Conservation (phyloP, 2,113 vertebrate genomes). For the Mustelus asterias region DNA sequence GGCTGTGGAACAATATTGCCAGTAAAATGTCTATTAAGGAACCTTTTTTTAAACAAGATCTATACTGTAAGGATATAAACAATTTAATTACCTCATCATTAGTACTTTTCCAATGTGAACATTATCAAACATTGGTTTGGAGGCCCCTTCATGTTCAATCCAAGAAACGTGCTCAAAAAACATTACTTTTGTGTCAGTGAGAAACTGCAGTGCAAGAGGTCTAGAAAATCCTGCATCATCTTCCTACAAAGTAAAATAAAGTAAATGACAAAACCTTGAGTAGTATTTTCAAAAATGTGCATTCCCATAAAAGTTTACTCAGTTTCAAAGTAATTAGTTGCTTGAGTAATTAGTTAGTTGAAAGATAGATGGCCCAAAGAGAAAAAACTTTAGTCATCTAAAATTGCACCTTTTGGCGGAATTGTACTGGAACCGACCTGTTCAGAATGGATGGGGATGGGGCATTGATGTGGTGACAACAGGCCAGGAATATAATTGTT, state of each 20-base stretch:
- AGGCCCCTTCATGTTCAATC: not conserved
- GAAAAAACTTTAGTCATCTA: not conserved
- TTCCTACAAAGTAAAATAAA: not conserved
- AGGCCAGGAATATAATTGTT: too few relatives aligned
- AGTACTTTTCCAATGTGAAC: not conserved
- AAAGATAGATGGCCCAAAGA: not conserved
- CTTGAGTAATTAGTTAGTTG: not conserved
- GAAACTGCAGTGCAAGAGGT: conserved; percentile 15
- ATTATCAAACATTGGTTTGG: not conserved
- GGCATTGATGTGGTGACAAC: too few relatives aligned
- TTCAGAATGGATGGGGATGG: too few relatives aligned
- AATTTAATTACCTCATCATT: not conserved
- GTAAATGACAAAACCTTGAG: not conserved
- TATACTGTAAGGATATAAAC: not conserved
- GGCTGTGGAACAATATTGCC: not conserved
- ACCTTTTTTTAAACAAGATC: not conserved
- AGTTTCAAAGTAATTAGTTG: not conserved
- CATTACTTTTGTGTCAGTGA: not conserved
- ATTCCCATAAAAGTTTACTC: not conserved
- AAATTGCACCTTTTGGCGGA: not conserved
- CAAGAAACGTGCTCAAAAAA: not conserved
- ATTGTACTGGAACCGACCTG: too few relatives aligned
- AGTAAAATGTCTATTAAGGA: not conserved
- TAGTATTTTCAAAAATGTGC: not conserved
- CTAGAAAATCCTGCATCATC: not conserved